Evolutionary conservation across 1,140 invertebrate species (phyloP), one percentile per base, ranked within the genome.

Genomic region (Brachionus angularis): DNA sequence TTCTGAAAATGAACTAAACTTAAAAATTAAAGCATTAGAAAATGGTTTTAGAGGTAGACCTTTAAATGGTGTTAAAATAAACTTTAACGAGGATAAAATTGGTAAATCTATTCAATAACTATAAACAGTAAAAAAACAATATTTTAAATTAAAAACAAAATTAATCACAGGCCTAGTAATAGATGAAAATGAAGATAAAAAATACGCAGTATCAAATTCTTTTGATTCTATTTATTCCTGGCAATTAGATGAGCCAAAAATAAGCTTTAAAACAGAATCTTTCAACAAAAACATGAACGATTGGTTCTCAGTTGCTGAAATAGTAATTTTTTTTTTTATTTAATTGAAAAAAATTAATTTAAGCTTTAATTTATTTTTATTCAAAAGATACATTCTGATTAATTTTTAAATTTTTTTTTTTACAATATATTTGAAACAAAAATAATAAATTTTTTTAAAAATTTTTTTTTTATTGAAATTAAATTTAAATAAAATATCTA

Each of bases 21-120:
- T 10, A 42, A 42, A 42, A 10, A 16, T 16, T 42, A 42, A 42
- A 42, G 39, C 39, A 16, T 16, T 67, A 21, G 42, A 67, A 36
- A 67, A 67, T 50, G 21, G 39, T 18, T 67, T 67, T 34, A 3
- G 62, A 31, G 62, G 62, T 16, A 46, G 62, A 36, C 62, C 62
- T 33, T 47, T 67, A 23, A 34, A 67, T 25, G 62, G 62, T 25
- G 10, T 67, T 2, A 49, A 36, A 47, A 4, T 67, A 5, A 34
- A 27, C 25, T 46, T 67, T n/a, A 18, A 39, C 39, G 21, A 58
- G 23, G 27, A 58, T 58, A 33, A 58, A 58, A 8, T 14, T 12
- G 53, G 53, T 55, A 0, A 25, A 33, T 55, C 21, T 33, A 34
- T 55, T 58, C 23, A 7, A 23, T 5, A 27, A 16, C 16, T 16